phyloP scores from a whole-genome alignment of 2,113 vertebrate genomes.

The Stomatorhinus ivindoensis region DNA sequence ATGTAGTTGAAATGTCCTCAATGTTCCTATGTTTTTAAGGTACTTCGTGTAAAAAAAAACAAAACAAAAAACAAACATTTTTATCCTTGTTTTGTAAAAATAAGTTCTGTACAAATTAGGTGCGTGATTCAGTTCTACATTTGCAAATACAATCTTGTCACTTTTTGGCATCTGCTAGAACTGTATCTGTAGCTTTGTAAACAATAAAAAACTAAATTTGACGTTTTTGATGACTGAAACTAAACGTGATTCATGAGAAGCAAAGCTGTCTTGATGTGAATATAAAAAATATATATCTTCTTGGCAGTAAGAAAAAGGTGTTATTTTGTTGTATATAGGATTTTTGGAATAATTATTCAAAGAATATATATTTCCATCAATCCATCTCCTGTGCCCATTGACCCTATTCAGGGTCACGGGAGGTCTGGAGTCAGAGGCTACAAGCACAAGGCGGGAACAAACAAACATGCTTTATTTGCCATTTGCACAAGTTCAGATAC shows the following conservation, averaged over 20 bases:
- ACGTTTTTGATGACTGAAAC: neutral
- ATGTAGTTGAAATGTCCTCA: slow-evolving; percentile 54
- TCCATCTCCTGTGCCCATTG: too few relatives aligned
- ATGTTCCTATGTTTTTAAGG: slow-evolving; percentile 50
- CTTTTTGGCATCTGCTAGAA: neutral
- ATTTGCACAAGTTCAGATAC: too few relatives aligned
- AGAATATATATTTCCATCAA: neutral
- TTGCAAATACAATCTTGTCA: neutral
- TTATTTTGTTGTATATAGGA: neutral
- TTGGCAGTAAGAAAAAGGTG: neutral
- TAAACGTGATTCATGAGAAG: neutral
- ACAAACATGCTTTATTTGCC: too few relatives aligned
- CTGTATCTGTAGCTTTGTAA: neutral
- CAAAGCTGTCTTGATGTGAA: neutral
- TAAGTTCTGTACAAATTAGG: slow-evolving; percentile 52
- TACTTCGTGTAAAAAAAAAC: slow-evolving; percentile 41
- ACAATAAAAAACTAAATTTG: neutral
- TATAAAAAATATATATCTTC: neutral
- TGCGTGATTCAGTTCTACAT: slow-evolving; percentile 9
- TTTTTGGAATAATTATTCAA: neutral
- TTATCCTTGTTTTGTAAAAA: slow-evolving; percentile 48
- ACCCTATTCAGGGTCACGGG: too few relatives aligned
- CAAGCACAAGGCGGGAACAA: too few relatives aligned
- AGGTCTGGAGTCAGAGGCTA: too few relatives aligned
- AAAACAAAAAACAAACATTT: slow-evolving; percentile 27